These are phyloP conservation scores for Dilophus febrilis DNA, from an alignment of 2,888 invertebrate genomes.

Conservation along the genomic window DNA sequence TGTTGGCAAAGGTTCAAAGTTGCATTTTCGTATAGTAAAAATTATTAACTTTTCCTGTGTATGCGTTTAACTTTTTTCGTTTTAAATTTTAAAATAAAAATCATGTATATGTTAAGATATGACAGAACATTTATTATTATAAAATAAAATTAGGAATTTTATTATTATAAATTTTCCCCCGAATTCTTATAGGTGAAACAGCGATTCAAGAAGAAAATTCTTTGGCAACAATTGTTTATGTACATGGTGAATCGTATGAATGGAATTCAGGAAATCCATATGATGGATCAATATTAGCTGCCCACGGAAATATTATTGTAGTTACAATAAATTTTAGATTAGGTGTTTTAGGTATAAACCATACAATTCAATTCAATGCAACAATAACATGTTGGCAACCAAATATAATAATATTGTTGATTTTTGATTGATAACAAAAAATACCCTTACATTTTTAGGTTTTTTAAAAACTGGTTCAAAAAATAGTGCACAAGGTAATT, in stretches of 20 bases:
- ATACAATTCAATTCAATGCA: too few species aligned
- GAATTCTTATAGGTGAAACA: conserved; percentile 29
- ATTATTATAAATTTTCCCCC: conserved; percentile 2
- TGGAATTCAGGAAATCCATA: conserved; percentile 96
- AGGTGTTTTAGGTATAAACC: conserved; percentile 62
- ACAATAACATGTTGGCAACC: too few species aligned
- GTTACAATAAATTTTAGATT: conserved; percentile 84
- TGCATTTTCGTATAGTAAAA: too few species aligned
- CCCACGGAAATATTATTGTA: conserved; percentile 75
- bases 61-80: too few species aligned
- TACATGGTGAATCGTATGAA: conserved; percentile 91
- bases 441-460: conserved; percentile 33
- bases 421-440: not conserved
- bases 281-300: conserved; percentile 89
- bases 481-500: conserved; percentile 79
- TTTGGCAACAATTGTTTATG: conserved; percentile 71
- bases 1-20: too few species aligned
- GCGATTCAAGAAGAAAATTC: conserved; percentile 25
- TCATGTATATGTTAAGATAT: too few species aligned
- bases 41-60: too few species aligned
- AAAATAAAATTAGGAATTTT: not conserved
- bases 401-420: not conserved
- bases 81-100: too few species aligned
- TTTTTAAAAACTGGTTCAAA: conserved; percentile 81
- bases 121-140: not conserved